A percentile compares a stretch with the other conserved stretches of the same genome.
Conservation (phyloP, 1,140 invertebrate genomes). For the Diploscapter pachys region DNA sequence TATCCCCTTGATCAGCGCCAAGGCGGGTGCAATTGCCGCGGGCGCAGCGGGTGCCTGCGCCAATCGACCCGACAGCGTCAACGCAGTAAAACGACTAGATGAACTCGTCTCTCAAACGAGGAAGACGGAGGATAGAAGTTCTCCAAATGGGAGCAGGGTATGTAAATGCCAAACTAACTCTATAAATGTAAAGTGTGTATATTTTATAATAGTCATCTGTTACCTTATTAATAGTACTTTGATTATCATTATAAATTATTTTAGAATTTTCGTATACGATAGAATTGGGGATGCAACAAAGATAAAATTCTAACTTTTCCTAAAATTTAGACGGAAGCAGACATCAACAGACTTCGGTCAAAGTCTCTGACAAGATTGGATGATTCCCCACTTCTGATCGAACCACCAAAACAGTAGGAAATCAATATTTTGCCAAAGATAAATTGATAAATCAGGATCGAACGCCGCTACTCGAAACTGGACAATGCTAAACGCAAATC, state of each 20-base stretch:
- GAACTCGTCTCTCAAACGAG: too few relatives aligned
- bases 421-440: neutral
- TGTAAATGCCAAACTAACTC: conserved; percentile 12
- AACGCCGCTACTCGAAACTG: conserved; percentile 22
- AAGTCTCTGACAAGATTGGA: conserved; percentile 33
- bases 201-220: conserved; percentile 11
- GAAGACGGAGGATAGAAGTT: too few relatives aligned
- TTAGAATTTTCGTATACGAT: conserved; percentile 1
- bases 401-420: neutral
- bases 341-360: conserved; percentile 10
- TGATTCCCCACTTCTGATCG: conserved; percentile 12
- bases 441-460: conserved; percentile 12
- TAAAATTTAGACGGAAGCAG: neutral
- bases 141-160: neutral
- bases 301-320: neutral
- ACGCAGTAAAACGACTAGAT: too few relatives aligned
- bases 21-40: neutral
- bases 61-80: neutral
- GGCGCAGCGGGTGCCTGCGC: conserved; percentile 4
- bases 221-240: conserved; percentile 6
- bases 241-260: neutral
- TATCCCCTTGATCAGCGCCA: neutral
- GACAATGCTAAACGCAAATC: conserved; percentile 17
- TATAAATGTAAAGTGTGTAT: conserved; percentile 1
- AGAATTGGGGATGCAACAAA: neutral